Evolutionary conservation across 2,888 invertebrate species (phyloP), one percentile per base, ranked within the genome.

Genomic region (Ischnus inquisitorius): DNA sequence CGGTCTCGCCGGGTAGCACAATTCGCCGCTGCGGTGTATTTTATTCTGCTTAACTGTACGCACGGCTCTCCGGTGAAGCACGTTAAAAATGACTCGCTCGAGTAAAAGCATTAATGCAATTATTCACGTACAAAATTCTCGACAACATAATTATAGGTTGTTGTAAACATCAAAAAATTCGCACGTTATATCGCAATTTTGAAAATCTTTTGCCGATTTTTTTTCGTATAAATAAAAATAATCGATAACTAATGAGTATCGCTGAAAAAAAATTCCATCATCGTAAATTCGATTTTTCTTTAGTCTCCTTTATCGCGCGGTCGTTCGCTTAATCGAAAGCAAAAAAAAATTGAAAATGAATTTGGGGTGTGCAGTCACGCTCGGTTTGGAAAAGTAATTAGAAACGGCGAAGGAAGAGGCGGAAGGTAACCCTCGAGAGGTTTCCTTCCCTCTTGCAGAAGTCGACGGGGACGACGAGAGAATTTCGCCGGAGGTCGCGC

Each of bases 401-500:
- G 14, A 75, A 78, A 69, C 51, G 69, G 34, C 28, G 51, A 64
- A 28, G 74, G 65, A 79, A 67, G 51, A 81, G 77, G 43, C 51
- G 46, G 68, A 64, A 48, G 39, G 28, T 39, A 57, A 51, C 69
- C 60, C 78, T 71, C 41, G 28, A 72, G 75, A 75, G 79, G 28
- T 68, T 68, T 60, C 43, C 41, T 57, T 34, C 68, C n/a, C 28
- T 57, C 68, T 19, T 60, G 54, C 43, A 68, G 64, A 57, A 79
- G 69, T 62, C 43, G 67, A 54, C 65, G 22, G 64, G 14, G 82
- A 74, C 62, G 83, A 84, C 71, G 77, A 65, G 74, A 76, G 72
- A 83, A 79, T 22, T 41, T 69, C n/a, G 54, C 71, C 85, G 84
- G 87, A 89, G 88, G 88, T 88, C 87, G 85, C 64, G 83, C 83